phyloP scores from a whole-genome alignment of 1,140 invertebrate species.

The Doryteuthis pealeii region DNA sequence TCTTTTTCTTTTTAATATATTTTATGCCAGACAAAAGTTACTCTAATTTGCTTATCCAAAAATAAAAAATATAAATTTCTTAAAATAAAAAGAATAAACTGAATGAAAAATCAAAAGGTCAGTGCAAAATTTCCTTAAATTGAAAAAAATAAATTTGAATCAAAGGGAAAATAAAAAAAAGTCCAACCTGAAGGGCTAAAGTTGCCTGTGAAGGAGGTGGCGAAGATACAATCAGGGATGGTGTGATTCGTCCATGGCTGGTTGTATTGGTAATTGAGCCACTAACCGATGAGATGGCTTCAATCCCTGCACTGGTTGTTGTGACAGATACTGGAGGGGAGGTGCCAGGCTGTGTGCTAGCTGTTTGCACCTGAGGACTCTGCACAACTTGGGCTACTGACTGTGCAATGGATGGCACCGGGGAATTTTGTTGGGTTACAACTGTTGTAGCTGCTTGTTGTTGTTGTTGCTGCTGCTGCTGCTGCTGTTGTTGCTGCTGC shows the following conservation, averaged over 20 bases:
- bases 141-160: too few species aligned
- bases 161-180: too few species aligned
- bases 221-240: constrained; percentile 21
- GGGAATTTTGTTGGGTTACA: background rate
- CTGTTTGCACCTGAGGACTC: constrained; percentile 18
- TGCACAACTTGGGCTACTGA: background rate
- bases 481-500: constrained; percentile 57
- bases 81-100: too few species aligned
- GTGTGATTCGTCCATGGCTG: constrained; percentile 10
- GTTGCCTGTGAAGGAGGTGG: constrained; percentile 19
- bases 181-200: background rate
- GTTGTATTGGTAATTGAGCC: constrained; percentile 20
- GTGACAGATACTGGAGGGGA: constrained; percentile 27
- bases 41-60: too few species aligned
- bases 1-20: too few species aligned
- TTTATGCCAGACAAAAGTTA: too few species aligned
- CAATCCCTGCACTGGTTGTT: constrained; percentile 20
- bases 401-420: background rate
- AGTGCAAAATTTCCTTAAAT: too few species aligned
- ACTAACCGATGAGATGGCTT: constrained; percentile 14
- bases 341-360: constrained; percentile 26
- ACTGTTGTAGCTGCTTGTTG: constrained; percentile 24
- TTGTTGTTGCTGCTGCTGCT: constrained; percentile 45
- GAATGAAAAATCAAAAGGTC: too few species aligned
- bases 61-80: too few species aligned